Base-by-base conservation (phyloP, 2,888 invertebrate genomes). In the Phyto melanocephala region DNA sequence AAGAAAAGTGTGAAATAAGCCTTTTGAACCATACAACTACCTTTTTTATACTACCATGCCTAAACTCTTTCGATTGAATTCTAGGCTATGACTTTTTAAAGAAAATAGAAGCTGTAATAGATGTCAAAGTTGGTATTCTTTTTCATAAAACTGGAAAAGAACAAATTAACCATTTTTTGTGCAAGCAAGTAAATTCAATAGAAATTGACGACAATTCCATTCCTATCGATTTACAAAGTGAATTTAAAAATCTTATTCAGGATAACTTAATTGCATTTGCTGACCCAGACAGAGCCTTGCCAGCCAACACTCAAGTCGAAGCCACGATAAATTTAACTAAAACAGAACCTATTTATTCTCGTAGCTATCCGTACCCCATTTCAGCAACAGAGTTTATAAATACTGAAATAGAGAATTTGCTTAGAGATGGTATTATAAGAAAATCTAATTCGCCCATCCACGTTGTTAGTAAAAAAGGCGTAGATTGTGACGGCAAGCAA, bases 81-180 rank as follows among this genome's bases (percentile, higher is more conserved):
- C 37, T 81, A 42, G 77, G 77, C 1, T 78, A 72, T 33, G 71
- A 84, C 15, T 81, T 78, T 75, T 58, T 84, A 6, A 80, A 56
- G 54, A 24, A 84, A 75, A 75, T 81, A 10, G 65, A 78, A 33
- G 82, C 79, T 35, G 35, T 42, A 40, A 79, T 81, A 33, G 81
- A 81, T 42, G 65, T 62, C 13, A 62, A 58, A 8, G 56, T 35
- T 63, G 81, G 76, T 13, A 45, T 72, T 42, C 56, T 70, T 70
- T 70, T 56, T 33, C 68, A 70, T n/a, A 70, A 56, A 56, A 13
- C 3, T 7, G 72, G 65, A 40, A 63, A 80, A 58, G 65, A 60
- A 35, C 7, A 11, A 28, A 70, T 70, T 56, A 56, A 56, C 68
- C 54, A 70, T 56, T 56, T 56, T 56, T 56, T n/a, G 6, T 70